phyloP scores from a whole-genome alignment of 2,797 vertebrate genomes.

The Danio jaintianensis region DNA sequence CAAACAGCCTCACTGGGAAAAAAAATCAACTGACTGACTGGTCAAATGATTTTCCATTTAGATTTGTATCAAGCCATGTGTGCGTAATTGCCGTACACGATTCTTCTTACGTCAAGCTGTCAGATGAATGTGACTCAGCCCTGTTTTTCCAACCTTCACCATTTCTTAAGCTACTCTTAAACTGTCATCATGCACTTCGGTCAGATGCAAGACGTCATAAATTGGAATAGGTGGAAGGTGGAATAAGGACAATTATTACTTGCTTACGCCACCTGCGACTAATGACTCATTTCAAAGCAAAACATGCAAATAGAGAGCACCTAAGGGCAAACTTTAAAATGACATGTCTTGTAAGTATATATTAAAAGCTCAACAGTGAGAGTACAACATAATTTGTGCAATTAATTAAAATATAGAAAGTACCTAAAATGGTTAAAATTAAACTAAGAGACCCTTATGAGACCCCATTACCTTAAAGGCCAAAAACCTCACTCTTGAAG shows the following conservation, averaged over 20 bases:
- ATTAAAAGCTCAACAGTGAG: not conserved
- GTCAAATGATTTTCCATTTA: constrained; percentile 31
- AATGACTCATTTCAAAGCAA: not conserved
- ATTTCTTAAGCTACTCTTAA: constrained; percentile 65
- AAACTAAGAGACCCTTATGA: not conserved
- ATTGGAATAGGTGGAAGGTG: too few species aligned
- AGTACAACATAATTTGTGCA: not conserved
- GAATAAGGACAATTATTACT: constrained; percentile 1
- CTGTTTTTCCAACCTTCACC: constrained; percentile 11
- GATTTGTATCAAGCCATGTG: not conserved
- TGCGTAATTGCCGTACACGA: constrained; percentile 24
- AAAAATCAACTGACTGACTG: not conserved
- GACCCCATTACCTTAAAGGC: not conserved
- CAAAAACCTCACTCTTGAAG: not conserved
- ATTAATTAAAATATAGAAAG: too few species aligned
- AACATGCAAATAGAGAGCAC: not conserved
- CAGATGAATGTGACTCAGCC: constrained; percentile 29
- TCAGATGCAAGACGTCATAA: constrained; percentile 17
- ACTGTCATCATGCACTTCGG: constrained; percentile 57
- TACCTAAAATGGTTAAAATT: too few species aligned
- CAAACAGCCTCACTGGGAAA: constrained; percentile 2
- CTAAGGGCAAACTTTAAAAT: not conserved
- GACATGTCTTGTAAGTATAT: not conserved
- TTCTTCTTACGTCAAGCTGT: constrained; percentile 25
- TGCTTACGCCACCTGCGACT: not conserved